Conservation (phyloP, 1,140 invertebrate species). For the Cotesia glomerata region DNA sequence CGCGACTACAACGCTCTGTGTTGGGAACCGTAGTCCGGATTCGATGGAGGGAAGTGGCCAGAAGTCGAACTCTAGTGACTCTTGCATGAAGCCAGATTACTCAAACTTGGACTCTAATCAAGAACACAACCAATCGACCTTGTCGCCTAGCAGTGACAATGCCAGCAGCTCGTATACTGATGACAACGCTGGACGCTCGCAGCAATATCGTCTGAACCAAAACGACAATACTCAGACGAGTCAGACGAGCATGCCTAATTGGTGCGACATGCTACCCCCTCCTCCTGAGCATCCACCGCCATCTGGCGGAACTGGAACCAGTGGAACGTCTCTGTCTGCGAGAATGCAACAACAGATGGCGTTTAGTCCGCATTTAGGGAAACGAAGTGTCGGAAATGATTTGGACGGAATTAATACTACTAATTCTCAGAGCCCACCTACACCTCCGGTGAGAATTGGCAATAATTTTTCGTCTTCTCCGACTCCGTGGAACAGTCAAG, state of each 20-base stretch:
- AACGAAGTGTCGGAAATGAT: constrained; percentile 51
- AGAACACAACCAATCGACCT: constrained; percentile 58
- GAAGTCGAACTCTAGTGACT: constrained; percentile 62
- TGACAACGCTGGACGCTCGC: constrained; percentile 51
- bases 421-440: constrained; percentile 57
- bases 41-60: constrained; percentile 61
- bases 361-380: constrained; percentile 56
- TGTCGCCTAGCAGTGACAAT: constrained; percentile 60
- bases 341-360: constrained; percentile 46
- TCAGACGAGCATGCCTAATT: constrained; percentile 67
- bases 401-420: constrained; percentile 49
- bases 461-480: constrained; percentile 53
- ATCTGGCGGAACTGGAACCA: constrained; percentile 5
- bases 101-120: constrained; percentile 60
- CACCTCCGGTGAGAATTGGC: constrained; percentile 51
- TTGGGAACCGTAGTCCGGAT: constrained; percentile 61
- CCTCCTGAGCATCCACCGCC: constrained; percentile 82
- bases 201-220: constrained; percentile 43
- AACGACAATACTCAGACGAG: constrained; percentile 44
- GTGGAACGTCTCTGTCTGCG: constrained; percentile 41
- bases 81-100: constrained; percentile 64
- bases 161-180: constrained; percentile 62
- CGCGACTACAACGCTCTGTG: constrained; percentile 78
- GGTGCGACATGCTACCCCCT: constrained; percentile 79
- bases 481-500: constrained; percentile 49